These are phyloP conservation scores for Dorcus parallelipipedus DNA, from an alignment of 2,888 invertebrate species.

Conservation along the genomic window DNA sequence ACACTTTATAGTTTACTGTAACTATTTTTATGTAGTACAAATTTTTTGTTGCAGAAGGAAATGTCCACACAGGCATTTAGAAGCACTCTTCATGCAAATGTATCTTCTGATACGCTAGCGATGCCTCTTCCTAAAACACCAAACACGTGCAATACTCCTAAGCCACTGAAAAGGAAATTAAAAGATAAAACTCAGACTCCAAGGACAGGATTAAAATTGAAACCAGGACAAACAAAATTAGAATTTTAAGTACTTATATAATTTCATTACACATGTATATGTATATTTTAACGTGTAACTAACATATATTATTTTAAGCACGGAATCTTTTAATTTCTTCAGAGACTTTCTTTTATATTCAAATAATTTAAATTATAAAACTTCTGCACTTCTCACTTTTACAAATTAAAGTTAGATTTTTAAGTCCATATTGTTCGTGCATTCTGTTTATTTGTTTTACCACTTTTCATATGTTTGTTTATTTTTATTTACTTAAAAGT, in stretches of 20 bases:
- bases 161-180: neutral
- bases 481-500: neutral
- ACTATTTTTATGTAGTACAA: neutral
- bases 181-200: neutral
- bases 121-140: constrained; percentile 15
- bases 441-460: neutral
- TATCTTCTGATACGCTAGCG: neutral
- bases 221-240: constrained; percentile 3
- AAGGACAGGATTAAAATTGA: constrained; percentile 1
- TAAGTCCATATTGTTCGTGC: no score
- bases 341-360: no score
- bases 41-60: constrained; percentile 16
- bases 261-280: no score
- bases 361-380: no score
- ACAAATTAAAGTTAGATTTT: no score
- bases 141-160: constrained; percentile 3
- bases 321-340: no score
- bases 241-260: no score
- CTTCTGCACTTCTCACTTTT: no score
- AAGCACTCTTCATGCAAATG: constrained; percentile 14
- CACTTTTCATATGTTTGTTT: neutral
- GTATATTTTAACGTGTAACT: no score
- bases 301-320: no score
- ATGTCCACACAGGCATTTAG: constrained; percentile 17
- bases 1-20: neutral